Conservation (phyloP, 2,113 vertebrate species). For the Trochalopteron elliotii region DNA sequence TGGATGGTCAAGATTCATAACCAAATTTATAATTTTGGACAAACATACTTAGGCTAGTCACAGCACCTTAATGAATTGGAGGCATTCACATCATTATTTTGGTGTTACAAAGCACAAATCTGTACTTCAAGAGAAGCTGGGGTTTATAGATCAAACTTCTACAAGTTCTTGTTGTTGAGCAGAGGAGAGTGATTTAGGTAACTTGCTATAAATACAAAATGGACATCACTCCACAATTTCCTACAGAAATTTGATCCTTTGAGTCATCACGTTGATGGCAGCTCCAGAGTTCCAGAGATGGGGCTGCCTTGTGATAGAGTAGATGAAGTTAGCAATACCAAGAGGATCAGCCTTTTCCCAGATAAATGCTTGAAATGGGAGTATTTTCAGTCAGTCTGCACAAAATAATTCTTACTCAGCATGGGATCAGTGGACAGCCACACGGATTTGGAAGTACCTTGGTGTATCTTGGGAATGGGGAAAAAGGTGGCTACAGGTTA, state of each 20-base stretch:
- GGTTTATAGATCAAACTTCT: background rate
- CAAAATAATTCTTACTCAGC: background rate
- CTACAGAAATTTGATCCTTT: background rate
- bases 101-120: background rate
- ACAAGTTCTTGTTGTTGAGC: background rate
- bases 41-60: background rate
- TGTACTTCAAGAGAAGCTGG: background rate
- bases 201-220: background rate
- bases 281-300: background rate
- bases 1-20: background rate
- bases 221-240: background rate
- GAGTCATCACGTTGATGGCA: background rate
- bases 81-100: background rate
- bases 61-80: background rate
- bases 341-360: background rate
- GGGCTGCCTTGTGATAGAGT: background rate
- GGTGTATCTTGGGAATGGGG: background rate
- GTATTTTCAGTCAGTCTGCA: background rate
- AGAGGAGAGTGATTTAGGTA: background rate
- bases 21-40: accelerated
- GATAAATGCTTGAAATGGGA: background rate
- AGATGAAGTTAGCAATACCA: background rate
- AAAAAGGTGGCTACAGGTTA: background rate
- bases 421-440: background rate
- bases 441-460: background rate